Conservation (phyloP, 1,140 invertebrate genomes). For the Rhopalosiphum padi region DNA sequence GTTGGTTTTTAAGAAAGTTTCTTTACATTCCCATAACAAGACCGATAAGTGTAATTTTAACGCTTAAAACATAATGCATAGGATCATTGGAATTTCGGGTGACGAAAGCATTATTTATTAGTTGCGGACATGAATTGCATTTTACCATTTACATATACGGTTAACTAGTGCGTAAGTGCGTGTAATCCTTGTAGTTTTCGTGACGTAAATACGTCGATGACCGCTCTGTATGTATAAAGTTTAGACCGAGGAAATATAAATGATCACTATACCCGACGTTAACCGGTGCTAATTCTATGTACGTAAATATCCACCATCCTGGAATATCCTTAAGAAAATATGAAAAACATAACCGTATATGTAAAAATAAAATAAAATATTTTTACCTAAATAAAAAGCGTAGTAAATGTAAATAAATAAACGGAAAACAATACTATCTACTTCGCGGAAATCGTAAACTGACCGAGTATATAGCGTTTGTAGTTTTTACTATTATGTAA, state of each 20-base stretch:
- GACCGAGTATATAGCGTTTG: neutral
- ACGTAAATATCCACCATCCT: neutral
- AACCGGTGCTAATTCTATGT: neutral
- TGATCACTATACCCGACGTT: neutral
- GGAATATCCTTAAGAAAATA: neutral
- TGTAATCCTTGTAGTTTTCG: neutral
- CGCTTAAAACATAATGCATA: too few species aligned
- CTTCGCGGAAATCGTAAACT: neutral
- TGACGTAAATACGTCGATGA: neutral
- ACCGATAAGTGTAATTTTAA: neutral
- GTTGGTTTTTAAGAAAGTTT: too few species aligned
- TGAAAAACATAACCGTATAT: neutral
- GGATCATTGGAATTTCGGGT: neutral
- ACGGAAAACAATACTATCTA: neutral
- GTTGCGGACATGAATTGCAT: neutral
- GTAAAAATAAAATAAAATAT: too few species aligned
- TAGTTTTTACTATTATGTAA: neutral
- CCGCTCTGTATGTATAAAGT: neutral
- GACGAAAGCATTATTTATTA: neutral
- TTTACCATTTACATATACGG: neutral
- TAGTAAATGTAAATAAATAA: too few species aligned
- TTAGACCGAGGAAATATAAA: neutral
- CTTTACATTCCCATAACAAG: neutral
- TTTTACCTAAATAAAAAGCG: too few species aligned
- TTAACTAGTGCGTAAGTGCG: neutral